Percentiles rank a stretch among this genome's conserved stretches.
Evolutionary conservation across 2,113 vertebrate genomes (phyloP).

Genomic region (Gavia stellata): DNA sequence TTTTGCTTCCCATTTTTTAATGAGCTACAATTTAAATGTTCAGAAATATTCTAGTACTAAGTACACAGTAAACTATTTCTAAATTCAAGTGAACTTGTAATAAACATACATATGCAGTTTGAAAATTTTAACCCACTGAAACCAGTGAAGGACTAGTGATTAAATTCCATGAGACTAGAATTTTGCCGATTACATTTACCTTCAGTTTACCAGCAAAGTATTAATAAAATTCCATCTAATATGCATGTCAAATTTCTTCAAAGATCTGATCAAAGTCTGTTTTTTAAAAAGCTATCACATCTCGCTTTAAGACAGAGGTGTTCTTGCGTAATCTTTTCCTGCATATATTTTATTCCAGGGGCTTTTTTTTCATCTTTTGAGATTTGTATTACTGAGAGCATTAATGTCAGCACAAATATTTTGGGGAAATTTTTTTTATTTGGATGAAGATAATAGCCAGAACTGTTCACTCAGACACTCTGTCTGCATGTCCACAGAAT

Average conservation of each 20-base stretch:
- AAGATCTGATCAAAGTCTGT: not conserved
- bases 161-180: not conserved
- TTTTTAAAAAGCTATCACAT: not conserved
- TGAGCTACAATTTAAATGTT: not conserved
- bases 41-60: not conserved
- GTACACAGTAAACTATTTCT: not conserved
- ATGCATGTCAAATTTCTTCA: not conserved
- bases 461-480: not conserved
- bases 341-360: not conserved
- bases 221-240: not conserved
- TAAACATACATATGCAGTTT: not conserved
- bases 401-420: not conserved
- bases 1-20: not conserved
- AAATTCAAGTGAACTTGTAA: not conserved
- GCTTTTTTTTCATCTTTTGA: not conserved
- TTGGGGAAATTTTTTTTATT: not conserved
- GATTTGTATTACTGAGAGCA: not conserved
- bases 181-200: not conserved
- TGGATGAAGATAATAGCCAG: not conserved
- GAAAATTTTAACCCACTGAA: not conserved
- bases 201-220: not conserved
- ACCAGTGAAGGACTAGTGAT: not conserved
- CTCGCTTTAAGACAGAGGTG: not conserved
- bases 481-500: not conserved
- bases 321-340: not conserved